Base-by-base conservation (phyloP, 2,888 invertebrate genomes). In the Neoaliturus tenellus region DNA sequence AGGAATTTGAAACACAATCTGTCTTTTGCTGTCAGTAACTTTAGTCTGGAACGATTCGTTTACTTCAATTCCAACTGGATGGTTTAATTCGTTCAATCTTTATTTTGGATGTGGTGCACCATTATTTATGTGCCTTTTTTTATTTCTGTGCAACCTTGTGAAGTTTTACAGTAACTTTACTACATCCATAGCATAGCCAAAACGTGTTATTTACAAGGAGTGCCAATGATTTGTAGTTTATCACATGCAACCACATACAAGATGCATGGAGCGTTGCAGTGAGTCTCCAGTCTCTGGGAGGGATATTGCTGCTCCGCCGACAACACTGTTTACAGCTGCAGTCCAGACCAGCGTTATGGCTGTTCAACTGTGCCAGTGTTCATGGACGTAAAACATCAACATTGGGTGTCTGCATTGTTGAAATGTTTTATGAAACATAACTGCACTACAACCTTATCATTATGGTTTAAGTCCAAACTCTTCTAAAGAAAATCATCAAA, bases 1-100 rank as follows among this genome's bases (percentile, higher is more conserved):
- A 62, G 31, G 62, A 62, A 62, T 62, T 62, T 62, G 62, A 17
- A 62, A 62, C 62, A 62, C 62, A 62, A 62, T 62, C 62, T 31
- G 62, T 62, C 62, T 62, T 62, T 17, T 31, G 31, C 62, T 62
- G 62, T 62, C 62, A 62, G 62, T 62, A 62, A 62, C 62, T 62
- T 62, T 14, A 25, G 62, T 62, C 62, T 62, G 62, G 31, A 62
- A 28, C 62, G 28, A 62, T 62, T 62, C 31, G 62, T 62, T 62
- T 62, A 62, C 62, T 62, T 31, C 17, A 31, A 62, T 28, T 62
- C 62, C 62, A 4, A n/a, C 28, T 14, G 62, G 62, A 4, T 62
- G 62, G 14, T 62, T 62, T 62, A 12, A 4, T 44, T 55, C 55
- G 6, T 55, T 62, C 5, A 8, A 28, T 28, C 17, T 62, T 62